Percentiles rank a stretch among this genome's conserved stretches.
These are phyloP conservation scores for Coracias cyanogaster DNA, from an alignment of 2,797 vertebrate species.

Conservation along the genomic window DNA sequence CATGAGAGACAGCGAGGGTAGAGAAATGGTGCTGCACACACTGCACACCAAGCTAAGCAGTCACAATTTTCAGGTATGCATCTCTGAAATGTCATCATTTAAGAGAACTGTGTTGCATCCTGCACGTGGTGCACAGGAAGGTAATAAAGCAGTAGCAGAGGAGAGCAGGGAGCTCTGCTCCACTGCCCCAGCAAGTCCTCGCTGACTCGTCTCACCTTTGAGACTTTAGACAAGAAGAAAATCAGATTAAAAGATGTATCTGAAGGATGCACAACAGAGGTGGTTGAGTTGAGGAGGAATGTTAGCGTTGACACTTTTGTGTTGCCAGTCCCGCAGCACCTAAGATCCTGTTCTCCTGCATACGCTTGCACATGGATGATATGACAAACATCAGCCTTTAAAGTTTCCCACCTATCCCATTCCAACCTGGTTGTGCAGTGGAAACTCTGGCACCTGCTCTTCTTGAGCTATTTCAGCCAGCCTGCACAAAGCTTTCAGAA, in stretches of 20 bases:
- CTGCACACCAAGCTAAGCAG: neutral
- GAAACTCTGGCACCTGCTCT: neutral
- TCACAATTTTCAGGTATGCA: neutral
- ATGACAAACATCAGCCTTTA: neutral
- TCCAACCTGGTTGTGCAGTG: rapidly evolving
- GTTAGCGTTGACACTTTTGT: neutral
- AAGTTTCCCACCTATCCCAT: neutral
- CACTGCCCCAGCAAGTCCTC: neutral
- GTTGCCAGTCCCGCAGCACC: neutral
- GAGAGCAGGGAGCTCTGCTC: neutral
- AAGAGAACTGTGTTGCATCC: neutral
- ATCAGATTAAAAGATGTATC: neutral
- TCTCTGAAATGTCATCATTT: neutral
- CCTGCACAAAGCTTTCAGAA: neutral
- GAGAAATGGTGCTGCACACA: no score
- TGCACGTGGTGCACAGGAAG: neutral
- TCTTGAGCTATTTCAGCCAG: neutral
- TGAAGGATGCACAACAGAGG: neutral
- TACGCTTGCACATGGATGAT: rapidly evolving
- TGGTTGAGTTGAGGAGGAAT: neutral
- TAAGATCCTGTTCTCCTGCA: neutral
- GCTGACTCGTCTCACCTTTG: neutral
- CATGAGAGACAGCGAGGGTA: neutral
- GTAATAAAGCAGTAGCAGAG: neutral
- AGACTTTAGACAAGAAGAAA: neutral